Percentiles rank a stretch among this genome's conserved stretches.
Evolutionary conservation across 2,797 vertebrate genomes (phyloP).

Genomic region (Xenentodon cancila): DNA sequence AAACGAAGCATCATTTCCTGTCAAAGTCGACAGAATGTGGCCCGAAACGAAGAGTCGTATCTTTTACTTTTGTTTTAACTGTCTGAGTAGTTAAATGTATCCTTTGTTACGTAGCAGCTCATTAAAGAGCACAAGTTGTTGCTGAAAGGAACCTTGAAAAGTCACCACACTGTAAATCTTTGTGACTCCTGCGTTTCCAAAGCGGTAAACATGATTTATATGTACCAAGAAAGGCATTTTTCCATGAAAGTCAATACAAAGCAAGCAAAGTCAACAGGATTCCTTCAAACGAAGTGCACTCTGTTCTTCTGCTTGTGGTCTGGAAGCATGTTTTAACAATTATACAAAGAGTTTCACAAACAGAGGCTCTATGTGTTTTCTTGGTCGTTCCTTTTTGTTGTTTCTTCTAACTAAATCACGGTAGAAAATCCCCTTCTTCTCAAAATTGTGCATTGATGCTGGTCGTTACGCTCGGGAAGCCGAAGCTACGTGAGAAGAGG

Average conservation of each 20-base stretch:
- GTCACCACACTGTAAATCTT: slow-evolving; percentile 6
- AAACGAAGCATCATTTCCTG: slow-evolving; percentile 2
- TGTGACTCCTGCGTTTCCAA: slow-evolving; percentile 2
- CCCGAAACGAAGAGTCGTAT: neutral
- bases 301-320: neutral
- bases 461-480: neutral
- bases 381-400: neutral
- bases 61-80: neutral
- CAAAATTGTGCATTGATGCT: neutral
- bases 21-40: slow-evolving; percentile 6
- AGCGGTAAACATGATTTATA: slow-evolving; percentile 12
- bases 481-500: neutral
- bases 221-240: neutral
- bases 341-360: neutral
- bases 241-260: slow-evolving; percentile 5
- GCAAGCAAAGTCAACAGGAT: slow-evolving; percentile 7
- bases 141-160: neutral
- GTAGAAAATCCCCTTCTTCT: slow-evolving; percentile 4
- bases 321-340: neutral
- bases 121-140: neutral
- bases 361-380: too few species aligned
- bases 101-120: neutral
- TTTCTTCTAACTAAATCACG: neutral
- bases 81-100: neutral
- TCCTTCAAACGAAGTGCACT: neutral